These are phyloP conservation scores for Branchellion lobata DNA, from an alignment of 2,888 invertebrate species.

Conservation along the genomic window DNA sequence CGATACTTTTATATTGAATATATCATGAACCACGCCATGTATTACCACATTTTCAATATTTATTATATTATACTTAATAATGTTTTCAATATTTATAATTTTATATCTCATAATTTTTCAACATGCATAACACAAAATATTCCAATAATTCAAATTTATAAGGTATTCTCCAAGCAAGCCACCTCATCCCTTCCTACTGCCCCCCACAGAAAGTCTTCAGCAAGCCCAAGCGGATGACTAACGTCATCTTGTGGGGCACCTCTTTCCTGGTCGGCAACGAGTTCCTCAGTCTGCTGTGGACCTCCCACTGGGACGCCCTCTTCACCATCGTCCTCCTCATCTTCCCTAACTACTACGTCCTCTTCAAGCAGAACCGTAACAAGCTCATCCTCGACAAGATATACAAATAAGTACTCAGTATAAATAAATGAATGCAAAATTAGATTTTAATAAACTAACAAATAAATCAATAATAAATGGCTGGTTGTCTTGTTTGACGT, in stretches of 20 bases:
- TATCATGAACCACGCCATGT: no score
- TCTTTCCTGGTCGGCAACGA: constrained; percentile 71
- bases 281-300: constrained; percentile 75
- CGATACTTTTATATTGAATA: not conserved
- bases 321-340: constrained; percentile 80
- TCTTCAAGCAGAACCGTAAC: constrained; percentile 85
- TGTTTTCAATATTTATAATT: not conserved
- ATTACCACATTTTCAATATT: no score
- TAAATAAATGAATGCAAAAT: not conserved
- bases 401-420: constrained; percentile 56
- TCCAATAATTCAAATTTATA: no score
- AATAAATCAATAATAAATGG: no score
- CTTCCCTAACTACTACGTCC: constrained; percentile 84
- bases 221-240: constrained; percentile 78
- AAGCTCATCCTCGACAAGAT: constrained; percentile 72
- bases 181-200: no score
- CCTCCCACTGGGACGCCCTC: constrained; percentile 87
- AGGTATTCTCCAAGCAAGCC: no score
- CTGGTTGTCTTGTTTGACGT: no score
- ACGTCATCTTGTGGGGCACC: constrained; percentile 71
- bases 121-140: no score
- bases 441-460: not conserved
- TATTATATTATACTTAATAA: not conserved
- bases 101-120: no score
- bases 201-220: constrained; percentile 77